Base-by-base conservation (phyloP, 92 coral and sea anemone species). In the Phymanthus crucifer region DNA sequence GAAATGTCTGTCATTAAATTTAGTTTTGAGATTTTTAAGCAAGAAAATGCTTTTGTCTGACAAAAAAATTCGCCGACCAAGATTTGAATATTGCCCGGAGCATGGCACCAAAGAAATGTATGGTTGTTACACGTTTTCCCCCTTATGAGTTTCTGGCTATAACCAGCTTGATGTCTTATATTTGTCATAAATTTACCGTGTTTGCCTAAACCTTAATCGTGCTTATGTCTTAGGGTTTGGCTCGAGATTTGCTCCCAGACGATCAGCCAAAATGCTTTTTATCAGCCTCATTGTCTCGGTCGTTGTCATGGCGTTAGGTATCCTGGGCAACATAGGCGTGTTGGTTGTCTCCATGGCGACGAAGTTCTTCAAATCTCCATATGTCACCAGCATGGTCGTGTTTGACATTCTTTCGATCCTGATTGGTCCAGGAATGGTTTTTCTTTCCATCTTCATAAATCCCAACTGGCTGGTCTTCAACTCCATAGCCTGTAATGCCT, bases 351-450 rank as follows among this genome's bases (percentile, higher is more conserved):
- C 86, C 21, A 13, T 36, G 18, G 78, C 79, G 75, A 75, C 86
- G 24, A 32, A 24, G 72, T 18, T 50, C 32, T 80, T 80, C 64
- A 65, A 78, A 66, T 70, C 75, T 64, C 73, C 77, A 47, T 79
- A 75, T 83, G 38, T 84, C 26, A 66, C 52, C 32, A 32, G 71
- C 57, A 50, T 84, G 50, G 75, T 82, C 17, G 72, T 58, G 31
- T 75, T 88, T 32, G 92, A 88, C 81, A 34, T 84, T 32, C 72
- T 85, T 6, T 74, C 85, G 32, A 54, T 83, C 13, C 38, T 84
- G 31, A 37, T 80, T 56, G 92, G 92, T 24, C 88, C 89, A 19
- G 79, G 81, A 46, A 18, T 76, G 40, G 31, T 14, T 19, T 88
- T 84, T 23, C 27, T 72, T 18, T 38, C 83, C 50, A 18, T 32